phyloP scores from a whole-genome alignment of 2,888 invertebrate species.

The Buathra laborator region DNA sequence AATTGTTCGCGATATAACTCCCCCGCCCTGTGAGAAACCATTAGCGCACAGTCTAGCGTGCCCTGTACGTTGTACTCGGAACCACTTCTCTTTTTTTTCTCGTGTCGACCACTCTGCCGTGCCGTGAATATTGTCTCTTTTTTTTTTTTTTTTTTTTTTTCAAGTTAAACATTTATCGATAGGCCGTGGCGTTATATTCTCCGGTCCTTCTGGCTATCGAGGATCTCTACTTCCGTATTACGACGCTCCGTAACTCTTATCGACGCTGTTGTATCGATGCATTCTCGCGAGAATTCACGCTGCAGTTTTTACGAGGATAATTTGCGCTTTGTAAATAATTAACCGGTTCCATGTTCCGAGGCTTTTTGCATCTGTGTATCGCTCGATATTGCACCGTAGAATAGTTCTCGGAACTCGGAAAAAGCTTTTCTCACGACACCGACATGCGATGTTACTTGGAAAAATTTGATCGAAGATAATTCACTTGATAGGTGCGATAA shows the following conservation, averaged over 20 bases:
- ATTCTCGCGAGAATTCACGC: slow-evolving; percentile 43
- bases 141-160: slow-evolving; percentile 28
- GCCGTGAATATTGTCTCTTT: slow-evolving; percentile 48
- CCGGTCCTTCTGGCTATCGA: slow-evolving; percentile 34
- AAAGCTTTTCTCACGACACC: neutral
- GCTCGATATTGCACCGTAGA: slow-evolving; percentile 16
- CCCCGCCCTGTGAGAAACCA: slow-evolving; percentile 51
- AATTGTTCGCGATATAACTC: slow-evolving; percentile 50
- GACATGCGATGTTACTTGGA: neutral
- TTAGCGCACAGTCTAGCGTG: slow-evolving; percentile 42
- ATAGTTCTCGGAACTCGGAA: neutral
- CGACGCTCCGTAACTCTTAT: slow-evolving; percentile 8
- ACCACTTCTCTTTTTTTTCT: slow-evolving; percentile 28
- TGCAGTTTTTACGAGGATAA: slow-evolving; percentile 59
- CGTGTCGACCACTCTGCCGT: slow-evolving; percentile 36
- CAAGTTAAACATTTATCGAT: slow-evolving; percentile 56
- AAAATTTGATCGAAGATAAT: too few relatives aligned
- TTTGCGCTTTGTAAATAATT: slow-evolving; percentile 63
- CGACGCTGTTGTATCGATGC: slow-evolving; percentile 48
- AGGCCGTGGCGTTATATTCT: slow-evolving; percentile 41
- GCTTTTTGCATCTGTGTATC: slow-evolving; percentile 9
- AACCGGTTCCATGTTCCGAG: slow-evolving; percentile 33
- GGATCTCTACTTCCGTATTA: slow-evolving; percentile 28
- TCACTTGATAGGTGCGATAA: too few relatives aligned
- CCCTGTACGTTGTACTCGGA: slow-evolving; percentile 37